phyloP scores from a whole-genome alignment of 92 coral and sea anemone species.

The Phenganax subtilis region DNA sequence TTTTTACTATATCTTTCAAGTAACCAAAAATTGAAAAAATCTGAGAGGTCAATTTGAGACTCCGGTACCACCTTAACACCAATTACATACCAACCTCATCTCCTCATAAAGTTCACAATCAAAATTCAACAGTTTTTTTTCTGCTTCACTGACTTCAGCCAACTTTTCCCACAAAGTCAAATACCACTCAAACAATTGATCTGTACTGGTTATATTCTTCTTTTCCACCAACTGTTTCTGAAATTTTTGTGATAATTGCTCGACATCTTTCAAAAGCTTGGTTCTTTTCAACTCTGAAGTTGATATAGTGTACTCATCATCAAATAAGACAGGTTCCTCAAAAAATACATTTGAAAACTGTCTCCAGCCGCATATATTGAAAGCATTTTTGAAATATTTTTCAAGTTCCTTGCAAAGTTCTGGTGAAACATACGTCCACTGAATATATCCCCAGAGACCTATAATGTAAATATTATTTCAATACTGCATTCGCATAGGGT shows the following conservation, averaged over 20 bases:
- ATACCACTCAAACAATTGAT: conserved; percentile 35
- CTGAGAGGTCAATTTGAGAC: no score
- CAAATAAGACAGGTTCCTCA: conserved; percentile 29
- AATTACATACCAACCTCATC: conserved; percentile 17
- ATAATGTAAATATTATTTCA: neutral
- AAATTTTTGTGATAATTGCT: neutral
- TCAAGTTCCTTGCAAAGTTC: conserved; percentile 32
- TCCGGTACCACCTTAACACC: no score
- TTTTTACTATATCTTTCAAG: no score
- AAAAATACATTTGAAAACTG: conserved; percentile 32
- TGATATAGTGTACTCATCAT: conserved; percentile 32
- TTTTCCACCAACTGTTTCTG: conserved; percentile 5
- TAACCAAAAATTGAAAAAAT: no score
- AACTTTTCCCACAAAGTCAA: neutral
- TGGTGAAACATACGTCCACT: conserved; percentile 20
- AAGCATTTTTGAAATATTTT: conserved; percentile 32
- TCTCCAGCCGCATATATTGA: conserved; percentile 27
- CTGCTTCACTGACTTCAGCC: conserved; percentile 25
- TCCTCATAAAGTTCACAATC: conserved; percentile 41
- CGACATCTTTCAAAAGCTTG: conserved; percentile 13
- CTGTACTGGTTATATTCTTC: neutral
- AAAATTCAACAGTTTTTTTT: conserved; percentile 23
- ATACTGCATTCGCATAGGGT: no score
- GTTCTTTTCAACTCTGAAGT: conserved; percentile 5
- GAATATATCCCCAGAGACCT: conserved; percentile 37